Conservation (phyloP, 1,140 invertebrate species). For the Anthonomus grandis region DNA sequence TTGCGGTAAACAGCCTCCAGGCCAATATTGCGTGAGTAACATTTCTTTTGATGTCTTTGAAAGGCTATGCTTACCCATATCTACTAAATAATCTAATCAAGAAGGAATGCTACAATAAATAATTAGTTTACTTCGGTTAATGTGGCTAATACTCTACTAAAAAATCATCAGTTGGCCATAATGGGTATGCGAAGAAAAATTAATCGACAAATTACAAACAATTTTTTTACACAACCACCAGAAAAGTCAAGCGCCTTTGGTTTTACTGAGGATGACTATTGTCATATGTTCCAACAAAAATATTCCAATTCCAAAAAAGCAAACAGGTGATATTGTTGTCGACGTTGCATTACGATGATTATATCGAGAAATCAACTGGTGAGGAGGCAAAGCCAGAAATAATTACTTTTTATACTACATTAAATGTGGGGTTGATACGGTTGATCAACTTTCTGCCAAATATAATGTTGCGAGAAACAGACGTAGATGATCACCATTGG, state of each 20-base stretch:
- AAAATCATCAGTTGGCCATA: background rate
- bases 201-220: background rate
- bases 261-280: no score
- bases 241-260: constrained; percentile 4
- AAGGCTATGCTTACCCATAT: background rate
- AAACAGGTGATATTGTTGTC: no score
- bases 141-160: no score
- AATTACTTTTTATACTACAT: background rate
- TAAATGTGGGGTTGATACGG: constrained; percentile 2
- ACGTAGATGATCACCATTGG: no score
- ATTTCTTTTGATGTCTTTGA: background rate
- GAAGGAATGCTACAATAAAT: background rate
- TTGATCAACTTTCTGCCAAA: no score
- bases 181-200: background rate
- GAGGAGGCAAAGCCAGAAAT: background rate
- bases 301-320: no score
- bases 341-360: constrained; percentile 1
- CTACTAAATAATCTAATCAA: no score
- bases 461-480: background rate
- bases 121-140: no score
- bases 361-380: background rate
- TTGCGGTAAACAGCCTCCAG: constrained; percentile 4
- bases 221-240: background rate
- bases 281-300: background rate
- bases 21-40: background rate